Evolutionary conservation across 2,797 vertebrate genomes (phyloP).

Genomic region (Rhynchotus rufescens): DNA sequence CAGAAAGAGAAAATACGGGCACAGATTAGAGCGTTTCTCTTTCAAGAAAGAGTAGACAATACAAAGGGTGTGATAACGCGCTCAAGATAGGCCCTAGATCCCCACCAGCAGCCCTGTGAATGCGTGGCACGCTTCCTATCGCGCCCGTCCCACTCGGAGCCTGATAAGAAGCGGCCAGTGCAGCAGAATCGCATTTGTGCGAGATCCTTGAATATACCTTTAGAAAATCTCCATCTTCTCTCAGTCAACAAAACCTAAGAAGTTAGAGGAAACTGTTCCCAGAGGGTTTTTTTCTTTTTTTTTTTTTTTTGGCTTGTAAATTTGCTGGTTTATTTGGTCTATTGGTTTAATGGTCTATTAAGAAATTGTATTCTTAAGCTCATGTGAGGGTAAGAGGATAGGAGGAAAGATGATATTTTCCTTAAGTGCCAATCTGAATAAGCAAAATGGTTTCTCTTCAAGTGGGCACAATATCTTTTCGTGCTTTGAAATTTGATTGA

Average conservation of each 20-base stretch:
- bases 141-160: not conserved
- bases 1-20: slow-evolving; percentile 35
- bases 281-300: not conserved
- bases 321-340: not conserved
- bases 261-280: not conserved
- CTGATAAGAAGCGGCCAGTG: slow-evolving; percentile 37
- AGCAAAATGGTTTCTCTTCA: not conserved
- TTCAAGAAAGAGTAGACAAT: slow-evolving; percentile 55
- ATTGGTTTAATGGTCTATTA: no score
- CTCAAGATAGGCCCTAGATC: not conserved
- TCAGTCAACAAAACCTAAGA: not conserved
- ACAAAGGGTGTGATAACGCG: slow-evolving; percentile 32
- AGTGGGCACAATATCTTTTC: slow-evolving; percentile 13
- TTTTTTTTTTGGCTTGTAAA: slow-evolving; percentile 4
- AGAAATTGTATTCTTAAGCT: not conserved
- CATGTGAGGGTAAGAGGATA: not conserved
- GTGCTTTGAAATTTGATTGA: slow-evolving; percentile 57
- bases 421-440: not conserved
- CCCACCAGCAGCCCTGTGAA: slow-evolving; percentile 47
- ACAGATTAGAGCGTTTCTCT: slow-evolving; percentile 69
- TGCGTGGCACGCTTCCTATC: slow-evolving; percentile 57
- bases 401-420: not conserved
- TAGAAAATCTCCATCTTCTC: not conserved
- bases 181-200: not conserved
- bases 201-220: slow-evolving; percentile 16